Evolutionary conservation across 2,113 vertebrate genomes (phyloP).

Genomic region (Phylloscopus trochiloides): DNA sequence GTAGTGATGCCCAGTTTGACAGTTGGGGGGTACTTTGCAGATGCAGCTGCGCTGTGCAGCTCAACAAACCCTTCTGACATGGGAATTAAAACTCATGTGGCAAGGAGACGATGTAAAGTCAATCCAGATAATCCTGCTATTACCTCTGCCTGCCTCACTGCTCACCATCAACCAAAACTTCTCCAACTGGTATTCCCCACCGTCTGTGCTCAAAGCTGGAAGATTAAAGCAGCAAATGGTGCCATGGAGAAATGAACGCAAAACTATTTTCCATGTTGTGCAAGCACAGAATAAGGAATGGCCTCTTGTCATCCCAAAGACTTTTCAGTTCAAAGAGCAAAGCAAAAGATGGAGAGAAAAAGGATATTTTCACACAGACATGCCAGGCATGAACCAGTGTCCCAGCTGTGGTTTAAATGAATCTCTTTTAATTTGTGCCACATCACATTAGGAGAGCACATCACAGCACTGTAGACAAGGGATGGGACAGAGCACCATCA

Average conservation of each 20-base stretch:
- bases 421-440: neutral
- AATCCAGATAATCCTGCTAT: neutral
- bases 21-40: neutral
- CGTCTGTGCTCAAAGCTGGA: neutral
- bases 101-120: neutral
- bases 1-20: neutral
- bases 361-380: neutral
- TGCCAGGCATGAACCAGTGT: neutral
- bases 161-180: neutral
- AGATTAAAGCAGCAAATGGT: neutral
- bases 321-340: neutral
- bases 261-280: neutral
- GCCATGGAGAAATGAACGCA: neutral
- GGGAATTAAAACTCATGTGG: neutral
- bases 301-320: neutral
- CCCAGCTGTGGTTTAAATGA: neutral
- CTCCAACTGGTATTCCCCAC: neutral
- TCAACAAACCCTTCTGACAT: neutral
- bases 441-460: neutral
- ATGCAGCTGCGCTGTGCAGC: neutral
- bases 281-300: neutral
- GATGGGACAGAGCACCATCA: neutral
- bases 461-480: accelerated
- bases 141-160: neutral
- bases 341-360: neutral